These are phyloP conservation scores for Laticauda colubrina DNA, from an alignment of 2,113 vertebrate genomes.

Conservation along the genomic window DNA sequence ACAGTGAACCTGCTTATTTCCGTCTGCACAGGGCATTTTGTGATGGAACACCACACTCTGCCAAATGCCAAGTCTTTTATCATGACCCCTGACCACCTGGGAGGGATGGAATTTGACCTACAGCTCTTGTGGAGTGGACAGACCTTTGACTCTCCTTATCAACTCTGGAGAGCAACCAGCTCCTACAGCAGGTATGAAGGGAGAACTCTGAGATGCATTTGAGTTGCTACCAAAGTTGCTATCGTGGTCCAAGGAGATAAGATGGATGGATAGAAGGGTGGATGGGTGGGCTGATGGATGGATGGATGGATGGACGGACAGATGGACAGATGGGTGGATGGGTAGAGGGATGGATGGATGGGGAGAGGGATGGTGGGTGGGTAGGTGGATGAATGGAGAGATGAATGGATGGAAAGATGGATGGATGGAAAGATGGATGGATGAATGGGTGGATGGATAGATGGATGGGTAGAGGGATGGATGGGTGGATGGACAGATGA, in stretches of 20 bases:
- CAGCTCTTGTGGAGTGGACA: constrained; percentile 96
- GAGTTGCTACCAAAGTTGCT: not conserved
- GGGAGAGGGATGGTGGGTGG: no score
- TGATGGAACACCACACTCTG: constrained; percentile 92
- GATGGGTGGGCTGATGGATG: not conserved
- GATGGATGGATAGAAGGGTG: not conserved
- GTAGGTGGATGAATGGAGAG: no score
- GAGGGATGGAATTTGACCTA: constrained; percentile 92
- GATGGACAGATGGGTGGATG: not conserved
- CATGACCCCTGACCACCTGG: constrained; percentile 90
- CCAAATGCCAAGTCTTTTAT: constrained; percentile 87
- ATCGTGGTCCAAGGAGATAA: not conserved
- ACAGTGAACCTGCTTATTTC: not conserved
- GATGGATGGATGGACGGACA: no score
- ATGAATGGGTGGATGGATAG: rapidly evolving
- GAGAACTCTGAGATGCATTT: rapidly evolving
- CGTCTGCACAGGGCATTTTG: constrained; percentile 84
- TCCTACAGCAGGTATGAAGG: constrained; percentile 90
- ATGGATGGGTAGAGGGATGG: no score
- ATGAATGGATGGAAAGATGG: rapidly evolving
- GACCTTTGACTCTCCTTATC: constrained; percentile 94
- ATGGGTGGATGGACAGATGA: no score
- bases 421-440: rapidly evolving
- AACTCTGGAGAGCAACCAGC: constrained; percentile 96
- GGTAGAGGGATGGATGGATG: no score